A percentile compares a stretch with the other conserved stretches of the same genome.
Evolutionary conservation across 2,113 vertebrate genomes (phyloP).

Genomic region (Nibea coibor): DNA sequence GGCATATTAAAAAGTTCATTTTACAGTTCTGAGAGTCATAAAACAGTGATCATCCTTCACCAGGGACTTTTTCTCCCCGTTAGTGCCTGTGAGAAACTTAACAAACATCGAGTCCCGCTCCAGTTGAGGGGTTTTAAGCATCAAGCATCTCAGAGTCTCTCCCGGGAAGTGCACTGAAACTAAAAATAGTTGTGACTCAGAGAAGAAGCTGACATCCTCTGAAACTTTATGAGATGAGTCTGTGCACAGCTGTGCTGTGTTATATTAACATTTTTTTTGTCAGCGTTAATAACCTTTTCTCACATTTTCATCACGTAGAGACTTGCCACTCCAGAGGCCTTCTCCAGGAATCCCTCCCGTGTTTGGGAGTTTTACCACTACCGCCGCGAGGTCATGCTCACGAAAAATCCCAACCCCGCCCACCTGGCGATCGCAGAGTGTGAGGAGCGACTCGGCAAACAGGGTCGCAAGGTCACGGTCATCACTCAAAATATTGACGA

Average conservation of each 20-base stretch:
- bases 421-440: slow-evolving; percentile 92
- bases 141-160: neutral
- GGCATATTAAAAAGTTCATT: no score
- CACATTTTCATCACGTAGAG: slow-evolving; percentile 73
- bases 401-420: slow-evolving; percentile 89
- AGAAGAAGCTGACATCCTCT: neutral
- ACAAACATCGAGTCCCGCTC: neutral
- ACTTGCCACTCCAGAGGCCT: slow-evolving; percentile 91
- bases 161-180: neutral
- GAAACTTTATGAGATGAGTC: neutral
- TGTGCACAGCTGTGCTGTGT: neutral
- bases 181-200: slow-evolving; percentile 12
- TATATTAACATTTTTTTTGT: neutral
- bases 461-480: slow-evolving; percentile 89
- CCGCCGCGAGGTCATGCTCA: slow-evolving; percentile 91
- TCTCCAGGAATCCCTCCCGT: slow-evolving; percentile 90
- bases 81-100: neutral
- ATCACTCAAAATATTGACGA: slow-evolving; percentile 98
- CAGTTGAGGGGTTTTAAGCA: neutral
- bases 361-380: slow-evolving; percentile 99
- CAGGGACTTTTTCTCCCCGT: neutral
- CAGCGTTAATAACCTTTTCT: neutral
- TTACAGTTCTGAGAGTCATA: no score
- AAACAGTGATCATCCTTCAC: neutral
- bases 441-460: slow-evolving; percentile 87